Percentiles rank a stretch among this genome's conserved stretches.
Conservation (phyloP, 2,888 invertebrate species). For the Gnatocerus cornutus region DNA sequence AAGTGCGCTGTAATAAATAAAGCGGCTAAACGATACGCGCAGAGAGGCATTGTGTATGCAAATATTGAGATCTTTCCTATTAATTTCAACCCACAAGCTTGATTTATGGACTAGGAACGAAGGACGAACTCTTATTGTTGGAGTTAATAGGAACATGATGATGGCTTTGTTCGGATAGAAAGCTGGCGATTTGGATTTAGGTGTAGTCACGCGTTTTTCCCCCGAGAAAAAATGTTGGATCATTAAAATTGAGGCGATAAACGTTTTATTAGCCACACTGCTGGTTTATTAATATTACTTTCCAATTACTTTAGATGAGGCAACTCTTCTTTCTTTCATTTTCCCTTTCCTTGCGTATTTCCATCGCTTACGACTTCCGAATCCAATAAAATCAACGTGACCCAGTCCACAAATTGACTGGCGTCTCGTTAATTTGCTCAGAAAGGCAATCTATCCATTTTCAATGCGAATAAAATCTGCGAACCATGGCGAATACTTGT, state of each 20-base stretch:
- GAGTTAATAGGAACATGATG: slow-evolving; percentile 11
- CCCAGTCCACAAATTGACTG: not conserved
- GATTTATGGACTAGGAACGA: slow-evolving; percentile 54
- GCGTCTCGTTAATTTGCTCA: not conserved
- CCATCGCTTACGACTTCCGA: no score
- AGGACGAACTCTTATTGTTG: slow-evolving; percentile 52
- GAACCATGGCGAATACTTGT: not conserved
- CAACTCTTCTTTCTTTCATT: no score
- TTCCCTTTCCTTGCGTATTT: no score
- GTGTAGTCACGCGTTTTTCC: no score
- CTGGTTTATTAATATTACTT: no score
- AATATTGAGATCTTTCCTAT: slow-evolving; percentile 55
- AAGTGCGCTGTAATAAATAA: slow-evolving; percentile 52
- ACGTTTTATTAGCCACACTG: no score
- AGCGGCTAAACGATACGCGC: slow-evolving; percentile 47
- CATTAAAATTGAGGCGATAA: no score
- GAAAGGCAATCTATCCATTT: not conserved
- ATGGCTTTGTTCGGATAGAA: slow-evolving; percentile 7
- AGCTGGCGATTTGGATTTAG: not conserved
- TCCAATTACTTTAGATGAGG: no score
- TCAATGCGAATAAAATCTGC: not conserved
- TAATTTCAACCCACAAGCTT: slow-evolving; percentile 55
- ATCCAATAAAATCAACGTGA: no score
- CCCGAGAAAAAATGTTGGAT: no score
- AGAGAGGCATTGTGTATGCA: slow-evolving; percentile 50